Conservation (phyloP, 2,113 vertebrate genomes). For the Mesoclemmys tuberculata region DNA sequence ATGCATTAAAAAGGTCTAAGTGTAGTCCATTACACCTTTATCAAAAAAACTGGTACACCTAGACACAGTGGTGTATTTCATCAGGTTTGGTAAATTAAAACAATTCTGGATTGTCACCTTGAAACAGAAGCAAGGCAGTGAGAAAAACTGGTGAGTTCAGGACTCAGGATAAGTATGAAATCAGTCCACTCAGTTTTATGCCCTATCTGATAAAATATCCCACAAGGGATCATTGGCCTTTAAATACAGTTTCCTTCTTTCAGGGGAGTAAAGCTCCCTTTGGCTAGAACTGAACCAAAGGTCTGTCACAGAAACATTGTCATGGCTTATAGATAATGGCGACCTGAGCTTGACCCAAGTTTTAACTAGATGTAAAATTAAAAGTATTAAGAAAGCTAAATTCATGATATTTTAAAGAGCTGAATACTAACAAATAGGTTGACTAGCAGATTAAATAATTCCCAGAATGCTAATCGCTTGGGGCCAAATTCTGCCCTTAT, state of each 20-base stretch:
- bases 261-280: background rate
- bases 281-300: background rate
- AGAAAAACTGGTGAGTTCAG: background rate
- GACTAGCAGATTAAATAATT: background rate
- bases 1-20: background rate
- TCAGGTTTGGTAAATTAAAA: background rate
- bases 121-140: background rate
- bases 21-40: background rate
- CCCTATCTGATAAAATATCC: background rate
- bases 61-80: background rate
- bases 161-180: background rate
- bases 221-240: background rate
- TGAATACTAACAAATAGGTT: background rate
- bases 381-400: background rate
- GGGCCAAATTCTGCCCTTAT: background rate
- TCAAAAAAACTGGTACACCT: background rate
- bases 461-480: background rate
- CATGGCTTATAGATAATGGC: background rate
- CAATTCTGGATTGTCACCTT: background rate
- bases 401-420: background rate
- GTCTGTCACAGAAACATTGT: background rate
- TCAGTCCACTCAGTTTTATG: background rate
- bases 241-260: background rate
- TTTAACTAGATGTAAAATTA: conserved; percentile 9
- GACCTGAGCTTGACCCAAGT: background rate